phyloP scores from a whole-genome alignment of 1,140 invertebrate genomes.

The Cecropterus lyciades region DNA sequence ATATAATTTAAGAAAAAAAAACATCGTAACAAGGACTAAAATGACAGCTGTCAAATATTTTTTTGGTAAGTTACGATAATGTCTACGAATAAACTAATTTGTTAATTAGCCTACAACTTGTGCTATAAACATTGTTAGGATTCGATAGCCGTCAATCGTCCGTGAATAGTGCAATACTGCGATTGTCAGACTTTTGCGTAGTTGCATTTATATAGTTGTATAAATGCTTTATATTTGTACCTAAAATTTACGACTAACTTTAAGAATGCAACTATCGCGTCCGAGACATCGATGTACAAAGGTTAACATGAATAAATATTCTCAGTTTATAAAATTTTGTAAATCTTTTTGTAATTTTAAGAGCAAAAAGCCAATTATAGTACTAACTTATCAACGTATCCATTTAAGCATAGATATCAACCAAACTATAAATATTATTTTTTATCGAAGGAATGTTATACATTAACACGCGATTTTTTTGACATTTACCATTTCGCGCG shows the following conservation, averaged over 20 bases:
- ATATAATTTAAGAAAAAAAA: constrained; percentile 25
- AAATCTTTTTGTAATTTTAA: too few species aligned
- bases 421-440: too few species aligned
- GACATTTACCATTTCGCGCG: too few species aligned
- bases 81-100: constrained; percentile 16
- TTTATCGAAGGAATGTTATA: too few species aligned
- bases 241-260: constrained; percentile 13
- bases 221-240: constrained; percentile 66
- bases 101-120: constrained; percentile 24
- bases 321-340: too few species aligned
- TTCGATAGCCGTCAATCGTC: constrained; percentile 31
- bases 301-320: neutral
- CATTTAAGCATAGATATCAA: too few species aligned
- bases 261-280: neutral
- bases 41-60: constrained; percentile 45
- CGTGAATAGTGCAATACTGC: constrained; percentile 50
- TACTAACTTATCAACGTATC: too few species aligned
- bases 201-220: constrained; percentile 34
- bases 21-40: constrained; percentile 32
- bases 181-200: constrained; percentile 52
- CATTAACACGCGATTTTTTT: too few species aligned
- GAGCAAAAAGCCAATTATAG: too few species aligned
- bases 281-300: neutral
- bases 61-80: constrained; percentile 33
- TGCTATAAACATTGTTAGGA: constrained; percentile 10